phyloP scores from a whole-genome alignment of 2,888 invertebrate species.

The Synanthedon vespiformis region DNA sequence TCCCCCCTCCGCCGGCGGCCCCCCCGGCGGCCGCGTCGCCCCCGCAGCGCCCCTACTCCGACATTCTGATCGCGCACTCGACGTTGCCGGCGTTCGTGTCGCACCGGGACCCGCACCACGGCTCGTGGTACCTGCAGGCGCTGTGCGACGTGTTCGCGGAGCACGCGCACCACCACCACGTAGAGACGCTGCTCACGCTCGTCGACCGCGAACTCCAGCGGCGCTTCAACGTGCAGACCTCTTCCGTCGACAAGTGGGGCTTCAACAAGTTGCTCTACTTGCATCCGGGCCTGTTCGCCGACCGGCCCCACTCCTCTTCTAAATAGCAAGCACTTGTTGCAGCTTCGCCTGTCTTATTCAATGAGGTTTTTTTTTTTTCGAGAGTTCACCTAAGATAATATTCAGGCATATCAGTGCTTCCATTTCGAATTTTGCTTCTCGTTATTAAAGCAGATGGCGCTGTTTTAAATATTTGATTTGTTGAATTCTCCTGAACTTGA shows the following conservation, averaged over 20 bases:
- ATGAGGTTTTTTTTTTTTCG: no score
- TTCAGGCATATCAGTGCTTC: no score
- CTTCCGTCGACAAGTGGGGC: constrained; percentile 74
- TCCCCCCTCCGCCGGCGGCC: constrained; percentile 22
- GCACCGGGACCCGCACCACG: constrained; percentile 66
- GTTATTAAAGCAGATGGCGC: no score
- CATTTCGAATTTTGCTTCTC: no score
- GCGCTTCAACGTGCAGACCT: constrained; percentile 68
- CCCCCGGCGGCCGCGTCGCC: constrained; percentile 4
- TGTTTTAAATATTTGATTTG: no score
- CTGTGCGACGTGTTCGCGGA: constrained; percentile 75
- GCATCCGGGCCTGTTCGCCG: constrained; percentile 73
- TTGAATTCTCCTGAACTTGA: no score
- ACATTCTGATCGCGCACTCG: constrained; percentile 76
- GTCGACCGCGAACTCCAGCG: constrained; percentile 64
- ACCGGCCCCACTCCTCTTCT: constrained; percentile 3
- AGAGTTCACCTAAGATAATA: no score
- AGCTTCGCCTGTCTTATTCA: no score
- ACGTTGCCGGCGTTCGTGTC: constrained; percentile 73
- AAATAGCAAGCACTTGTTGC: no score
- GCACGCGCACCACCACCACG: constrained; percentile 72
- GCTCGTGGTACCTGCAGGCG: constrained; percentile 80
- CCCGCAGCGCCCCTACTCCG: constrained; percentile 47
- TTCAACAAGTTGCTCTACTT: constrained; percentile 75
- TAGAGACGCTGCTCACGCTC: constrained; percentile 75